phyloP scores from a whole-genome alignment of 2,797 vertebrate genomes.

The Alauda arvensis region DNA sequence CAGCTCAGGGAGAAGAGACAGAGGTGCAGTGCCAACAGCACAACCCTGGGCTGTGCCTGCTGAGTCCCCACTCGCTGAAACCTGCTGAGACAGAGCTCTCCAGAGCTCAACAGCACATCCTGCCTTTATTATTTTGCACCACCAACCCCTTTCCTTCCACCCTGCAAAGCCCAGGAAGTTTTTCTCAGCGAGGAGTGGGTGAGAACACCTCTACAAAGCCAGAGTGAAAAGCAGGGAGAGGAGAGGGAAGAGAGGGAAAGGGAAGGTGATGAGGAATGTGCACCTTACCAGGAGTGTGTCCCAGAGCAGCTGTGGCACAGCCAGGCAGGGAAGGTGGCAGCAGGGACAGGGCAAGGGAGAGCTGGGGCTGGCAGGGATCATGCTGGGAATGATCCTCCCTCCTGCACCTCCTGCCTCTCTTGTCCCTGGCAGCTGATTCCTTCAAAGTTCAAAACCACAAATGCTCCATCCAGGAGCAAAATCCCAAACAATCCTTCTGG shows the following conservation, averaged over 20 bases:
- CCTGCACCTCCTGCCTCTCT: background rate
- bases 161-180: background rate
- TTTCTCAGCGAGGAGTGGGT: fast-evolving
- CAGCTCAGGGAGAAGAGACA: background rate
- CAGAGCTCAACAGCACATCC: background rate
- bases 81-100: background rate
- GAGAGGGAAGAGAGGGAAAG: background rate
- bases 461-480: background rate
- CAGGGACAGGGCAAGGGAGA: background rate
- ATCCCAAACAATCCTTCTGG: background rate
- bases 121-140: background rate
- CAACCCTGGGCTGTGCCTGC: background rate
- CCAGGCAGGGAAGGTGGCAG: background rate
- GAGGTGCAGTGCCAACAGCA: background rate
- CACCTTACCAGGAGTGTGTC: background rate
- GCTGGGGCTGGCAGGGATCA: background rate
- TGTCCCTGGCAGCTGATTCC: background rate
- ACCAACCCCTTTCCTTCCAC: background rate
- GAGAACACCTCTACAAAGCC: background rate
- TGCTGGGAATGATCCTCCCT: background rate
- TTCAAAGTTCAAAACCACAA: background rate
- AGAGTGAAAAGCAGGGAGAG: background rate
- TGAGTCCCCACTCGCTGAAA: background rate
- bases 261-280: background rate
- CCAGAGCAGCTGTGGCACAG: background rate